These are phyloP conservation scores for Python bivittatus DNA, from an alignment of 2,113 vertebrate species.

Conservation along the genomic window DNA sequence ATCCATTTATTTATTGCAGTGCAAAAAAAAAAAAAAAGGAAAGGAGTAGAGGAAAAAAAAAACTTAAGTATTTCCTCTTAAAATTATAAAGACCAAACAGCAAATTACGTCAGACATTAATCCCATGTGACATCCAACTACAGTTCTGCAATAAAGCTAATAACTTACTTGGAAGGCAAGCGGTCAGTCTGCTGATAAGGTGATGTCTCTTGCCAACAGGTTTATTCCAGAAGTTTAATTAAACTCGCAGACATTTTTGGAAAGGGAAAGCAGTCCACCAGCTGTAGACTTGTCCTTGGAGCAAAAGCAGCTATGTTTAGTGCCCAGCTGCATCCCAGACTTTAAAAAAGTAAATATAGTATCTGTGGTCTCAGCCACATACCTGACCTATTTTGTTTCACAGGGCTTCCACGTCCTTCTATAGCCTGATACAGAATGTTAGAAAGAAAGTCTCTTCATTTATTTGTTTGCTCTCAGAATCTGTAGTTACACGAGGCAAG, in stretches of 20 bases:
- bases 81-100: neutral
- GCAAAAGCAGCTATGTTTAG: constrained; percentile 63
- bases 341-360: constrained; percentile 74
- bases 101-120: neutral
- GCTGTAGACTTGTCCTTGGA: constrained; percentile 49
- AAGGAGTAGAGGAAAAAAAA: neutral
- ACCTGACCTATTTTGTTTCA: constrained; percentile 57
- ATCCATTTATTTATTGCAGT: neutral
- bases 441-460: neutral
- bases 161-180: constrained; percentile 66
- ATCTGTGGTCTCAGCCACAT: constrained; percentile 50
- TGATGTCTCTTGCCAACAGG: constrained; percentile 17
- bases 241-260: constrained; percentile 46
- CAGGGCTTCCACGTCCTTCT: constrained; percentile 16
- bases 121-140: constrained; percentile 23
- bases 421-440: too few relatives aligned
- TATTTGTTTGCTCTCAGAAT: neutral
- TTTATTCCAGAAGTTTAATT: constrained; percentile 42
- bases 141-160: neutral
- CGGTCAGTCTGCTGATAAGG: constrained; percentile 24
- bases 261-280: constrained; percentile 52
- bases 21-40: neutral
- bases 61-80: neutral
- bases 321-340: constrained; percentile 41
- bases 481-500: neutral